Base-by-base conservation (phyloP, 2,113 vertebrate genomes). In the Isichthys henryi region DNA sequence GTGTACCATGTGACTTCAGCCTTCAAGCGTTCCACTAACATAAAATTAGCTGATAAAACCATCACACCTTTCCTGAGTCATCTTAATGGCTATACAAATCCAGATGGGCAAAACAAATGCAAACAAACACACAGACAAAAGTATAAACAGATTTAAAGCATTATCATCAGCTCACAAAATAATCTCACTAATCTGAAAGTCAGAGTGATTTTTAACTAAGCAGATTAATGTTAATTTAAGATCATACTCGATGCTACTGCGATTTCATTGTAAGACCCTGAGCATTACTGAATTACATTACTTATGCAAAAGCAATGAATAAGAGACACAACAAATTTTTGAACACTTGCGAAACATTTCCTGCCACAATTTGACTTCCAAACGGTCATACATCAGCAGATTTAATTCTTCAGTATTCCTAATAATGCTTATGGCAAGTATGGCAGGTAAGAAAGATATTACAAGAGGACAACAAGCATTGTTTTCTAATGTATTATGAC, bases 1-100 rank as follows among this genome's bases (percentile, higher is more conserved):
- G 92, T 92, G 91, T 92, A 94, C 94, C 97, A 97, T 96, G 97
- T 98, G 97, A 96, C 96, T 96, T 96, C 39, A 45, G 31, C n/a
- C 56, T 19, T 62, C 8, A 45, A 93, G 95, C 95, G 96, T 96
- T 96, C 96, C 95, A 96, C 95, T 96, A 94, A 95, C 93, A 94
- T 95, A 94, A 96, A 87, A 96, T 93, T 94, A 94, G 93, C 93
- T 92, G 94, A 92, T 96, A 93, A 96, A 96, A 96, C 96, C 95
- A 96, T 94, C 96, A 91, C 95, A 90, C 94, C 95, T 92, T 95
- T 95, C 96, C 96, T 95, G 93, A 91, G 93, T 58, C 91, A 92
- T 58, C 17, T 92, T 93, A 92, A 94, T 95, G 93, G 84, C 19
- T 13, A 17, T 31, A 50, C 85, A 93, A 94, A 95, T 93, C 96